Conservation (phyloP, 2,797 vertebrate species). For the Crax fasciolata region DNA sequence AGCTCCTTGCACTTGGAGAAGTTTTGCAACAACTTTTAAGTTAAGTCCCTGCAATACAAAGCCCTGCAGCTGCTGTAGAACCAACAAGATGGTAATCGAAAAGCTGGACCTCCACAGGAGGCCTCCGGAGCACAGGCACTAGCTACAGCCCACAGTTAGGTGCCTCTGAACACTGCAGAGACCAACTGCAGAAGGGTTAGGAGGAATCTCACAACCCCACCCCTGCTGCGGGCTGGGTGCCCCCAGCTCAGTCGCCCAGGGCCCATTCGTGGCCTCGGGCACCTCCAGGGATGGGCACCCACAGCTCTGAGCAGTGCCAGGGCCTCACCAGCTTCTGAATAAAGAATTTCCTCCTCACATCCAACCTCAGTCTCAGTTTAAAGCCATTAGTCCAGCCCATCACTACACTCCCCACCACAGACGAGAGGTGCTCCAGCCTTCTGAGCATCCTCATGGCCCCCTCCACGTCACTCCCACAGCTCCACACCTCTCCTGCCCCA, state of each 20-base stretch:
- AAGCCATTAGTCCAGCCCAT: background rate
- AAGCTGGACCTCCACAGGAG: background rate
- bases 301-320: background rate
- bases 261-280: background rate
- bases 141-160: accelerated
- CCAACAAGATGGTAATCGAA: accelerated
- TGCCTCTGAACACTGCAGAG: background rate
- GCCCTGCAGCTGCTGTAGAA: background rate
- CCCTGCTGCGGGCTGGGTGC: background rate
- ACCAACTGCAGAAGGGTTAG: background rate
- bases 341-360: background rate
- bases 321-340: background rate
- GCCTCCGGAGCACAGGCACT: background rate
- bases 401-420: background rate
- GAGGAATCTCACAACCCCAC: background rate
- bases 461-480: background rate
- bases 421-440: background rate
- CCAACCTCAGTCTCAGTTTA: background rate
- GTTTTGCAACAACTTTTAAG: background rate
- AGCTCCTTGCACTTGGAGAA: background rate
- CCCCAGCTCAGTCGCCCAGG: background rate
- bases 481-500: background rate
- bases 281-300: background rate
- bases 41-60: background rate
- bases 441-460: background rate